Percentiles rank a stretch among this genome's conserved stretches.
Evolutionary conservation across 1,140 invertebrate genomes (phyloP).

Genomic region (Drosophila micromelanica): DNA sequence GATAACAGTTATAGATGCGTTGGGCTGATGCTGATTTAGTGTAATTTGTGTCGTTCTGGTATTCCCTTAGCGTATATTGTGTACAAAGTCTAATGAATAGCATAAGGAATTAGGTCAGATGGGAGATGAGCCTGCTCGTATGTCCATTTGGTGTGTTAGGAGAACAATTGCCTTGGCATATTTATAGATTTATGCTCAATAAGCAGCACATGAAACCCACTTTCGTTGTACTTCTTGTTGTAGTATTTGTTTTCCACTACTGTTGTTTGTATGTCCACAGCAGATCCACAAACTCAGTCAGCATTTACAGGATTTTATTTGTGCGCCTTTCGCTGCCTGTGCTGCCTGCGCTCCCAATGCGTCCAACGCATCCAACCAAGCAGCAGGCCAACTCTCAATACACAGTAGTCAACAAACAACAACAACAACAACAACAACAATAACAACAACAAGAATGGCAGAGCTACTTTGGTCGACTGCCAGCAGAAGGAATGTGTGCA

Average conservation of each 20-base stretch:
- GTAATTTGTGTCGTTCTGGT: conserved; percentile 5
- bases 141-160: conserved; percentile 23
- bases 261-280: conserved; percentile 41
- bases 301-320: conserved; percentile 49
- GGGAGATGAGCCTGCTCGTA: conserved; percentile 29
- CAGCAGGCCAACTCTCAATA: conserved; percentile 24
- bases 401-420: conserved; percentile 42
- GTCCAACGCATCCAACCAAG: conserved; percentile 5
- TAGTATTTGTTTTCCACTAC: conserved; percentile 23
- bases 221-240: conserved; percentile 20
- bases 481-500: conserved; percentile 42
- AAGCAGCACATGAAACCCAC: conserved; percentile 41
- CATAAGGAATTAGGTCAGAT: conserved; percentile 53
- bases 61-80: neutral
- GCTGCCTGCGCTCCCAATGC: conserved; percentile 5
- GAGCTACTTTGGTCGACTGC: conserved; percentile 45
- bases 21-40: conserved; percentile 3
- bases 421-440: no score
- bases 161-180: conserved; percentile 60
- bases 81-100: conserved; percentile 30
- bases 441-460: conserved; percentile 27
- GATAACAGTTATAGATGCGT: conserved; percentile 2
- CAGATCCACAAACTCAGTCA: conserved; percentile 47
- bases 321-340: conserved; percentile 44
- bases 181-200: conserved; percentile 63